phyloP scores from a whole-genome alignment of 2,113 vertebrate genomes.

The Chamaetylas fuelleborni region DNA sequence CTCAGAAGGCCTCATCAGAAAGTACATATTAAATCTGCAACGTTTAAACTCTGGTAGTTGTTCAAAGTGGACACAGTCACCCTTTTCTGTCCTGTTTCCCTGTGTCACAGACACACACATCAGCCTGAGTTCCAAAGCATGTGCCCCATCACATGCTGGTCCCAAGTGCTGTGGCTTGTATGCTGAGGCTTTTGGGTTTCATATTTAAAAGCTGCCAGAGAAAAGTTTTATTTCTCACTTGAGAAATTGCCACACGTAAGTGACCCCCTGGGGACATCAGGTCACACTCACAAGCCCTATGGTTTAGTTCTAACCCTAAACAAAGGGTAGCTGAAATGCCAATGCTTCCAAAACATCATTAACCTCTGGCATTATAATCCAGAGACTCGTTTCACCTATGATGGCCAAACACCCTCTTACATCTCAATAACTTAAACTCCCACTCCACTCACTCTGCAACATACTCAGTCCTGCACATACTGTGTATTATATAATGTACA shows the following conservation, averaged over 20 bases:
- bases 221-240: background rate
- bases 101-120: background rate
- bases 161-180: fast-evolving
- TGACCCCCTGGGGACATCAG: background rate
- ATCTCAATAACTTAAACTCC: background rate
- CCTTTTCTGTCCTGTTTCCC: background rate
- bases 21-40: background rate
- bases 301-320: background rate
- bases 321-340: background rate
- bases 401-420: background rate
- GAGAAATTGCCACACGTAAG: background rate
- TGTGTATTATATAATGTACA: fast-evolving
- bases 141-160: fast-evolving
- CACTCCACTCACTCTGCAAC: background rate
- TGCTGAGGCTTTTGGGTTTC: background rate
- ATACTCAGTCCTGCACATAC: background rate
- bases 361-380: background rate
- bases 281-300: background rate
- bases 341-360: background rate
- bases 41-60: background rate
- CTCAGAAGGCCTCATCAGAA: background rate
- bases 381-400: background rate
- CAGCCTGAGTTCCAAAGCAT: background rate
- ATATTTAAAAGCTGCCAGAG: background rate
- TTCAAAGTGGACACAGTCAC: background rate